These are phyloP conservation scores for Desmodus rotundus DNA, from an alignment of 2,113 vertebrate species.

Conservation along the genomic window DNA sequence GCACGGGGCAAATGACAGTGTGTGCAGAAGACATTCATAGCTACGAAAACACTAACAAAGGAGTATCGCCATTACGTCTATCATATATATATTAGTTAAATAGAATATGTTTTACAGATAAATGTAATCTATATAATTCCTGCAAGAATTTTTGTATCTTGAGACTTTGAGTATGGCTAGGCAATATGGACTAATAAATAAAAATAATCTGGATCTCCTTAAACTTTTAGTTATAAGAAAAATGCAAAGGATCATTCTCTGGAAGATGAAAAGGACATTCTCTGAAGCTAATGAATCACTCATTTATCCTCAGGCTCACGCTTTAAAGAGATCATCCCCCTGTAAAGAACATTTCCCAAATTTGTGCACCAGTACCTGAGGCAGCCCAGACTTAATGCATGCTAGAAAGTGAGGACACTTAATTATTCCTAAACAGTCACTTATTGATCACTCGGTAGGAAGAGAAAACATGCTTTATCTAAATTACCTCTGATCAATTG, in stretches of 20 bases:
- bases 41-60: background rate
- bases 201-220: background rate
- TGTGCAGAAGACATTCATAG: background rate
- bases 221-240: constrained; percentile 5
- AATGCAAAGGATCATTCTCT: background rate
- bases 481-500: constrained; percentile 67
- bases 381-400: background rate
- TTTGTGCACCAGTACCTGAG: background rate
- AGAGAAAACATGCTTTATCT: constrained; percentile 59
- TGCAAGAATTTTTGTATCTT: background rate
- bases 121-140: background rate
- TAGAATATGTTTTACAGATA: background rate
- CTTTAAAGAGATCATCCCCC: background rate
- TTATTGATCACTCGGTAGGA: constrained; percentile 59
- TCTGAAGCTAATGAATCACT: background rate
- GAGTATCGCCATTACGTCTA: background rate
- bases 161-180: background rate
- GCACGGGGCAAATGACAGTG: background rate
- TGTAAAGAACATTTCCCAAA: background rate
- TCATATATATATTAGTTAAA: background rate
- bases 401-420: constrained; percentile 41
- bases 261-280: background rate
- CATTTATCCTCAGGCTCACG: background rate
- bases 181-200: background rate
- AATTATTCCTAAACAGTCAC: constrained; percentile 56